Evolutionary conservation across 2,113 vertebrate genomes (phyloP), one percentile per base, ranked within the genome.

Genomic region (Agapornis roseicollis): DNA sequence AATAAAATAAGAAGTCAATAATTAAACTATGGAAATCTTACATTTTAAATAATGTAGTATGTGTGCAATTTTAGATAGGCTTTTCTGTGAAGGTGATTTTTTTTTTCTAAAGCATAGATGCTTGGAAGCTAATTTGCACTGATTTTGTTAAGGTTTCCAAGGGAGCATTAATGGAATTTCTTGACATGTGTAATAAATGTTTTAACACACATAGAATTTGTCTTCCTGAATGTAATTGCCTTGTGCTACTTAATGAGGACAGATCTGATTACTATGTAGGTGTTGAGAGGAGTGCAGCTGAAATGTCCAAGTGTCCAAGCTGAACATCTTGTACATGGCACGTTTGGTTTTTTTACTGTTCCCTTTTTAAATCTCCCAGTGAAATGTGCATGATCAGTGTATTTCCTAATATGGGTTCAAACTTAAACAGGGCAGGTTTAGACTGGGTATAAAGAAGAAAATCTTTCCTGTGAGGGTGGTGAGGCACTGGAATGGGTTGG

Each of bases 141-240:
- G 69, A 71, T 84, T 85, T 82, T 94, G 4, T 93, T 93, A 64
- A 52, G 10, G 13, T 94, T 91, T 92, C 68, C 24, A 58, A 78
- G 71, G 79, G 18, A 93, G 6, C 61, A 29, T 64, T 83, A 73
- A 41, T 85, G 61, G 56, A 84, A 76, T 96, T 74, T 90, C 56
- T 89, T 52, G 17, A 64, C 33, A 84, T 76, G 17, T 56, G 29
- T 94, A 88, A 76, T 86, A 90, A 84, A 88, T 69, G 33, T 80
- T 83, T 49, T 89, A 78, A 84, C 69, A 50, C 29, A 81, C 0
- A 0, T 81, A 84, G 82, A 83, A 77, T 83, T 91, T 91, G 24
- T 79, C 46, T 91, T 92, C 39, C 69, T 80, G 63, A 52, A 46
- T 52, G 39, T 78, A 80, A 90, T 63, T 91, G 58, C 46, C 44